These are phyloP conservation scores for Gasterosteus aculeatus DNA, from an alignment of 2,113 vertebrate genomes.

Conservation along the genomic window DNA sequence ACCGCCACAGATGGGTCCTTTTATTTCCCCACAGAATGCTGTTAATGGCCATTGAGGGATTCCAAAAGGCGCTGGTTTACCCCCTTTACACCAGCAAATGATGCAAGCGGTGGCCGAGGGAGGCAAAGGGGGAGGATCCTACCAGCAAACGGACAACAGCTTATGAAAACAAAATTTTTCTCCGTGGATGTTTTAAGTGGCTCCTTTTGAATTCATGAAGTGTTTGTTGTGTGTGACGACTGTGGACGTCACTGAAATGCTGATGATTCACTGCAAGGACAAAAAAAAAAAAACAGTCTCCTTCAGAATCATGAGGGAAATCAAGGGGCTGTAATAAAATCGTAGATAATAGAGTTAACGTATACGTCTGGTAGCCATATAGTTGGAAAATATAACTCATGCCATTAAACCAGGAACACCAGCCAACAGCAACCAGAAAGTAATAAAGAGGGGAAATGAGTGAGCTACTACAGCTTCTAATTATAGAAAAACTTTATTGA, in stretches of 20 bases:
- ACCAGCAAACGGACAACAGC: constrained; percentile 50
- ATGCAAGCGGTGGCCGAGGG: constrained; percentile 69
- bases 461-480: constrained; percentile 65
- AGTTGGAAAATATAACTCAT: constrained; percentile 41
- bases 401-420: constrained; percentile 33
- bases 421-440: constrained; percentile 40
- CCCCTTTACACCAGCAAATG: constrained; percentile 57
- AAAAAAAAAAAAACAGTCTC: neutral
- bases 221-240: constrained; percentile 13
- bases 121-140: constrained; percentile 49
- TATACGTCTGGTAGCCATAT: constrained; percentile 52
- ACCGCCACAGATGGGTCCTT: constrained; percentile 81
- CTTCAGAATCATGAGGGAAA: constrained; percentile 43
- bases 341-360: constrained; percentile 33
- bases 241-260: constrained; percentile 2
- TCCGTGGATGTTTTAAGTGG: constrained; percentile 50
- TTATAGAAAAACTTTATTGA: constrained; percentile 68
- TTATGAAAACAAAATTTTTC: constrained; percentile 54
- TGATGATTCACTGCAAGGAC: neutral
- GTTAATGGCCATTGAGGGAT: constrained; percentile 79
- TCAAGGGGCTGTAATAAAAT: constrained; percentile 51
- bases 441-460: constrained; percentile 50
- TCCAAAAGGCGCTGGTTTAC: constrained; percentile 69
- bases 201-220: constrained; percentile 48
- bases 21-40: constrained; percentile 80